Percentiles rank a stretch among this genome's conserved stretches.
These are phyloP conservation scores for Peromyscus attwateri DNA, from an alignment of 2,797 vertebrate genomes.

Conservation along the genomic window DNA sequence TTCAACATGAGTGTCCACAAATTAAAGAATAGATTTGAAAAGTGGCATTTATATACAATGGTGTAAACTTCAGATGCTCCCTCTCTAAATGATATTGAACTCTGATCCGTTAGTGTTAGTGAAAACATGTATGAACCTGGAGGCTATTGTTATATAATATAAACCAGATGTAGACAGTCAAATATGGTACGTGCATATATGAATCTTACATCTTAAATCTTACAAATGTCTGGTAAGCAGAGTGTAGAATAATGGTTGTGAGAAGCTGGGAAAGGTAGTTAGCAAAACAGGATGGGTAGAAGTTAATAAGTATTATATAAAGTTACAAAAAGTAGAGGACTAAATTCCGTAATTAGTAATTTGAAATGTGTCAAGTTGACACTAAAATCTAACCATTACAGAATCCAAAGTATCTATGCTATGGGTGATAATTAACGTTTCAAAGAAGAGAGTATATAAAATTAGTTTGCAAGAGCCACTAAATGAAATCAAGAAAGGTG, in stretches of 20 bases:
- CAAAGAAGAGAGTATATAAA: neutral
- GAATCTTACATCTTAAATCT: neutral
- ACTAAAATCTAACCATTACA: neutral
- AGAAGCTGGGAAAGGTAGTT: neutral
- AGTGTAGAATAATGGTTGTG: neutral
- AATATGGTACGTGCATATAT: neutral
- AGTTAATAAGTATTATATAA: neutral
- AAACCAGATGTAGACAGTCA: neutral
- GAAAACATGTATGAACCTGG: neutral
- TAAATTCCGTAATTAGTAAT: neutral
- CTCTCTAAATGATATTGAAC: neutral
- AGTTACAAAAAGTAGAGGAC: neutral
- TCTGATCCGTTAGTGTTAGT: neutral
- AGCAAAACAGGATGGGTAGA: neutral
- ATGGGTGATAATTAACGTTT: neutral
- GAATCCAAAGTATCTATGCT: neutral
- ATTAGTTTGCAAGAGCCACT: neutral
- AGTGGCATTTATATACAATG: neutral
- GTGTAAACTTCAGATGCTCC: neutral
- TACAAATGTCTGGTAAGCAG: neutral
- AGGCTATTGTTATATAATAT: neutral
- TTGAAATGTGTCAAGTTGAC: neutral
- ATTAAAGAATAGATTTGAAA: neutral
- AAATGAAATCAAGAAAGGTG: neutral
- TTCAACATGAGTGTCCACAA: too few species aligned